phyloP scores from a whole-genome alignment of 2,797 vertebrate genomes.

The Fundulus diaphanus region DNA sequence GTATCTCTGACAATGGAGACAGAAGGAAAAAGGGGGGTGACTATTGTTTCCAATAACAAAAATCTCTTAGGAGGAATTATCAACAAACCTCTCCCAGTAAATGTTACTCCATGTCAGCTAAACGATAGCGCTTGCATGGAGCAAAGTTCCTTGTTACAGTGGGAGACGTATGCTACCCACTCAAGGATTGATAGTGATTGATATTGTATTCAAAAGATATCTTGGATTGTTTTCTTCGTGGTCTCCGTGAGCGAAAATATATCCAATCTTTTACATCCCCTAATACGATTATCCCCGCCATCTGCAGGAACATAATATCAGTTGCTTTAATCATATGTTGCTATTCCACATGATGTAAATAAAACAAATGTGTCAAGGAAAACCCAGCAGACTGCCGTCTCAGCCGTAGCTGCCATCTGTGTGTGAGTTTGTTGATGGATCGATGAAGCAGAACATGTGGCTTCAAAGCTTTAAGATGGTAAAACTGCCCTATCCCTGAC shows the following conservation, averaged over 20 bases:
- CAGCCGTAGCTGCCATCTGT: neutral
- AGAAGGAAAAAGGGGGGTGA: neutral
- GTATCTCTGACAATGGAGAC: slow-evolving; percentile 51
- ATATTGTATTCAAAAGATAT: slow-evolving; percentile 64
- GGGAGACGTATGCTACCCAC: slow-evolving; percentile 30
- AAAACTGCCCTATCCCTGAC: no score
- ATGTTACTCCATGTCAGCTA: neutral
- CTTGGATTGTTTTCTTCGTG: slow-evolving; percentile 48
- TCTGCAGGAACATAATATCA: slow-evolving; percentile 25
- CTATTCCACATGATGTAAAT: slow-evolving; percentile 22
- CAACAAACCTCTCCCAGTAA: neutral
- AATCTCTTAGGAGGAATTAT: slow-evolving; percentile 31
- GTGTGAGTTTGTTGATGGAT: neutral
- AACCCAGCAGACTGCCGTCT: slow-evolving; percentile 10
- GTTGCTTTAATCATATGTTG: slow-evolving; percentile 1
- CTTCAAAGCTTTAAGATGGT: neutral
- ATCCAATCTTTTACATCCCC: slow-evolving; percentile 43
- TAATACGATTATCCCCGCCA: slow-evolving; percentile 30
- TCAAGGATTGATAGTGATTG: slow-evolving; percentile 54
- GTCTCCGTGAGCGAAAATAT: slow-evolving; percentile 61
- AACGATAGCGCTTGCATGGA: slow-evolving; percentile 4
- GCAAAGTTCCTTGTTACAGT: slow-evolving; percentile 14
- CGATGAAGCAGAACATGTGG: neutral
- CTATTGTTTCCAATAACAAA: slow-evolving; percentile 22
- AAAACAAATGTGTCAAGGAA: slow-evolving; percentile 14